These are phyloP conservation scores for Alviniconcha marisindica DNA, from an alignment of 1,140 invertebrate genomes.

Conservation along the genomic window DNA sequence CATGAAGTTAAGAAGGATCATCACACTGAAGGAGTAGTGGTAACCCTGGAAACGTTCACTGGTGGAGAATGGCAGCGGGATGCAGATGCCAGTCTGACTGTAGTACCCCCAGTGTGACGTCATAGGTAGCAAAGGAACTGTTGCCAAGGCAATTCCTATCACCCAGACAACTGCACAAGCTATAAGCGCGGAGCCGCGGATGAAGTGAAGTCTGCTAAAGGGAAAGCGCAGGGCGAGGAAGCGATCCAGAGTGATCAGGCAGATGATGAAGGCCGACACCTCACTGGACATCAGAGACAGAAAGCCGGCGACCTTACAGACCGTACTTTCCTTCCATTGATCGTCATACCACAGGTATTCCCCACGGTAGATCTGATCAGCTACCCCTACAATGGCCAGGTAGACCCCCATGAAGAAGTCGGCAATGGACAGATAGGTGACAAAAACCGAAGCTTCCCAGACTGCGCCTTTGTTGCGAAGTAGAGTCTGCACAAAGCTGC, in stretches of 20 bases:
- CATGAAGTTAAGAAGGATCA: conserved; percentile 52
- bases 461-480: not conserved
- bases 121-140: no score
- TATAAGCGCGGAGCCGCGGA: no score
- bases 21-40: conserved; percentile 49
- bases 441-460: conserved; percentile 26
- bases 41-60: conserved; percentile 36
- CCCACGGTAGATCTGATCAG: conserved; percentile 51
- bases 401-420: conserved; percentile 59
- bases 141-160: no score
- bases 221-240: no score
- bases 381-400: conserved; percentile 27
- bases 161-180: no score
- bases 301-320: conserved; percentile 51
- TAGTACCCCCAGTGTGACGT: no score
- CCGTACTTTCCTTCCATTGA: conserved; percentile 47
- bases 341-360: conserved; percentile 52
- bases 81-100: no score
- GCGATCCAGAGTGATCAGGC: conserved; percentile 51
- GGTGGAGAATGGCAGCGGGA: no score
- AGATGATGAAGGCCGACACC: conserved; percentile 24
- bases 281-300: conserved; percentile 26
- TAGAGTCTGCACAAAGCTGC: conserved; percentile 38
- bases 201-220: no score
- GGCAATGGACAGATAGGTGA: conserved; percentile 54